phyloP scores from a whole-genome alignment of 1,140 invertebrate genomes.

The Acarapis woodi region DNA sequence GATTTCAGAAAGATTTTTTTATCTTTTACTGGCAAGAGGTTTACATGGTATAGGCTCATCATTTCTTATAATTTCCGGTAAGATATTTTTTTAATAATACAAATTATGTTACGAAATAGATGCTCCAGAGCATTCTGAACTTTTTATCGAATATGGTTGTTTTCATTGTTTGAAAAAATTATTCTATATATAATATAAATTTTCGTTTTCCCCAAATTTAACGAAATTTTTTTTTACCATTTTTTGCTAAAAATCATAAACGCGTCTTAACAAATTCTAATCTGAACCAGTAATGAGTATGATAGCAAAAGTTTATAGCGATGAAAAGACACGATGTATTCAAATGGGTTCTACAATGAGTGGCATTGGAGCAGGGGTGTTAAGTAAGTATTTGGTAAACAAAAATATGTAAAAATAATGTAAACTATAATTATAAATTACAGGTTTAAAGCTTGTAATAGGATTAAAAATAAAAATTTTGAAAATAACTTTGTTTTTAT shows the following conservation, averaged over 20 bases:
- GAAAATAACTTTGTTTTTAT: neutral
- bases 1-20: conserved; percentile 37
- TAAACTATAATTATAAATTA: too few species aligned
- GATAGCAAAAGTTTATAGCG: conserved; percentile 23
- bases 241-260: too few species aligned
- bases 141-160: neutral
- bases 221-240: neutral
- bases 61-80: conserved; percentile 40
- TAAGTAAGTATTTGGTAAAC: conserved; percentile 21
- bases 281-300: conserved; percentile 20
- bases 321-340: conserved; percentile 28
- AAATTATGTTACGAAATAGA: neutral
- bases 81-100: conserved; percentile 12
- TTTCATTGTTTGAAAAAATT: neutral
- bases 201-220: neutral
- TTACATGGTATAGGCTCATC: conserved; percentile 60
- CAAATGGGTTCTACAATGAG: conserved; percentile 45
- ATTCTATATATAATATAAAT: neutral
- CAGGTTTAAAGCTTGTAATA: too few species aligned
- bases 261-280: neutral
- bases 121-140: neutral
- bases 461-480: too few species aligned
- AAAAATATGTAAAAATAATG: too few species aligned
- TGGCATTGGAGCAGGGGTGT: conserved; percentile 42
- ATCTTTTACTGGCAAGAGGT: conserved; percentile 43